A percentile compares a stretch with the other conserved stretches of the same genome.
phyloP scores from a whole-genome alignment of 1,140 invertebrate genomes.

The Ridgeia piscesae region DNA sequence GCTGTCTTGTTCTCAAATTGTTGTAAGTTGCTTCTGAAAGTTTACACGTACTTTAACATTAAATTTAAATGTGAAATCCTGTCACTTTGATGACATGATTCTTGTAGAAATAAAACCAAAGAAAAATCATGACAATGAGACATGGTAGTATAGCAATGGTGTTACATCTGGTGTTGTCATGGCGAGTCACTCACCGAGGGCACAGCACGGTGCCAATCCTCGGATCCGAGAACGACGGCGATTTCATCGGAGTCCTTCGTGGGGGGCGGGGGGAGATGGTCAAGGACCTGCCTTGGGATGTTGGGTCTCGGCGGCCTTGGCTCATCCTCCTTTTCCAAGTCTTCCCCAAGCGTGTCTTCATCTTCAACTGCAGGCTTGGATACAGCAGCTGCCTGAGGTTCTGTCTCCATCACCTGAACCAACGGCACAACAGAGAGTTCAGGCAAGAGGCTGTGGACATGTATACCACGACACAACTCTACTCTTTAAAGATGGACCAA shows the following conservation, averaged over 20 bases:
- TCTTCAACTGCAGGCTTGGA: neutral
- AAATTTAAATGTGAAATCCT: too few species aligned
- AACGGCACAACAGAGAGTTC: neutral
- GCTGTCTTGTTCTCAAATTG: too few species aligned
- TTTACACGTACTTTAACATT: too few species aligned
- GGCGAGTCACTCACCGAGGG: conserved; percentile 55
- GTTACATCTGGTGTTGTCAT: neutral
- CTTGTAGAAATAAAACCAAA: too few species aligned
- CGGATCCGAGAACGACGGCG: conserved; percentile 62
- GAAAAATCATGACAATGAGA: neutral
- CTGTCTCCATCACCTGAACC: neutral
- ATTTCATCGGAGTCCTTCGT: conserved; percentile 48
- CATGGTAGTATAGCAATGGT: neutral
- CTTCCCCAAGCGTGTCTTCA: neutral
- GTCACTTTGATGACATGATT: too few species aligned
- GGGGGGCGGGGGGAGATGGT: conserved; percentile 13
- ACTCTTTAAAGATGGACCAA: too few species aligned
- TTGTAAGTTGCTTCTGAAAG: too few species aligned
- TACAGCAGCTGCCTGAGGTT: neutral
- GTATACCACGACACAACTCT: too few species aligned
- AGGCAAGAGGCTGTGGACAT: too few species aligned
- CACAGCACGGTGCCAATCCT: conserved; percentile 64
- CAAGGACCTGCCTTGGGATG: neutral
- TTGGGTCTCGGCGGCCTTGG: neutral
- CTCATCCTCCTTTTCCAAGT: neutral